Evolutionary conservation across 2,797 vertebrate species (phyloP), one percentile per base, ranked within the genome.

Genomic region (Tauraco hartlaubi): DNA sequence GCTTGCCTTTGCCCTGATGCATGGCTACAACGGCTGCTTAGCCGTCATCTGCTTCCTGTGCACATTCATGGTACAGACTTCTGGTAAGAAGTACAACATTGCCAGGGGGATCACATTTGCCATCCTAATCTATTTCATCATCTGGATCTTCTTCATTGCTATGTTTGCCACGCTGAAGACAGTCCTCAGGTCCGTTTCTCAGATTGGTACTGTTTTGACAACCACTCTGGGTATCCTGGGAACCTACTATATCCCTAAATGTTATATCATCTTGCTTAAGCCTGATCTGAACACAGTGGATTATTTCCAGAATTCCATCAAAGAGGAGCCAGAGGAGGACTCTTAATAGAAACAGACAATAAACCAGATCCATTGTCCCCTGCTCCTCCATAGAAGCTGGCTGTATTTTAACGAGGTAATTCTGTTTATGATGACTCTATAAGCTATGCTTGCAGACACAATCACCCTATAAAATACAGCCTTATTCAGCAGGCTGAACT

Each of bases 61-160:
- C 96, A 99, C 99, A 4, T 99, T 99, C 97, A 99, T 99, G 98
- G 99, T 98, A 4, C 96, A 97, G 35, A 98, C 97, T 43, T 97
- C 93, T 0, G 96, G 96, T 3, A 97, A 97, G 54, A 98, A 97
- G 86, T 99, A 99, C 92, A 99, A 99, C 58, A 66, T 98, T 0
- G 98, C 99, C 69, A 98, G 98, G 8, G 98, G 99, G 78, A 98
- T 99, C 95, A 99, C 99, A 16, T 99, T 99, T 0, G 97, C 98
- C 71, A 97, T 94, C 41, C 94, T 99, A 41, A 77, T 96, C 58
- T 99, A 99, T 75, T 99, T 99, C 62, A 80, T 99, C 52, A 79
- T 94, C 85, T 99, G 98, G 98, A 97, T 99, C 85, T 98, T 98
- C 88, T 99, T 99, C 23, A 2, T 98, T 2, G 98, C 98, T 2